Evolutionary conservation across 2,797 vertebrate genomes (phyloP), one percentile per base, ranked within the genome.

Genomic region (Loriculus beryllinus): DNA sequence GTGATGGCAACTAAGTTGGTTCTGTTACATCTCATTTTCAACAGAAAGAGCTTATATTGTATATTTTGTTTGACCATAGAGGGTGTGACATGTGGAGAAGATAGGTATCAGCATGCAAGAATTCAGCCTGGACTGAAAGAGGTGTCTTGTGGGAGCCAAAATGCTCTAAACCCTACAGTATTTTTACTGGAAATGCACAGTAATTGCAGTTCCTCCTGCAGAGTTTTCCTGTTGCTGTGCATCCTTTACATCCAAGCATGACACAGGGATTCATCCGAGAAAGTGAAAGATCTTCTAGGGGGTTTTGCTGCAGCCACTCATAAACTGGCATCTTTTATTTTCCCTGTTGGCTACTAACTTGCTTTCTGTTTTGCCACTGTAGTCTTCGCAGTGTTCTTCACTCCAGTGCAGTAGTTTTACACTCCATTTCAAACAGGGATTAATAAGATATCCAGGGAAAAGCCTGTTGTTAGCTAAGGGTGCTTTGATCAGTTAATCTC

Each of bases 401-500:
- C 39, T 72, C 49, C 74, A 59, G 70, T 49, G 67, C 77, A 31
- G 9, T 51, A 45, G 49, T 92, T 95, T 18, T 49, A 26, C 71
- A 67, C 71, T 85, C 28, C 59, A 6, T 83, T 95, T 96, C 94
- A 90, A 88, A 20, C 64, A 74, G 63, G 83, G 77, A 82, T 94
- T 90, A 90, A 82, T 86, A 86, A 84, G 40, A 43, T 82, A 70
- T 57, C 78, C 60, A 94, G 90, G 83, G 83, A 76, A 69, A 90
- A 88, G 81, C 74, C 47, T 88, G 82, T 76, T 94, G 80, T 68
- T 92, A 72, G 74, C 77, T 79, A 35, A 90, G 90, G 74, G 74
- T 92, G 70, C 90, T 95, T 93, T 95, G 90, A 94, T 96, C 93
- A 91, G 78, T 89, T 94, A 70, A 95, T 88, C 94, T 91, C 80